Percentiles rank a stretch among this genome's conserved stretches.
These are phyloP conservation scores for Pherbina coryleti DNA, from an alignment of 2,888 invertebrate species.

Conservation along the genomic window DNA sequence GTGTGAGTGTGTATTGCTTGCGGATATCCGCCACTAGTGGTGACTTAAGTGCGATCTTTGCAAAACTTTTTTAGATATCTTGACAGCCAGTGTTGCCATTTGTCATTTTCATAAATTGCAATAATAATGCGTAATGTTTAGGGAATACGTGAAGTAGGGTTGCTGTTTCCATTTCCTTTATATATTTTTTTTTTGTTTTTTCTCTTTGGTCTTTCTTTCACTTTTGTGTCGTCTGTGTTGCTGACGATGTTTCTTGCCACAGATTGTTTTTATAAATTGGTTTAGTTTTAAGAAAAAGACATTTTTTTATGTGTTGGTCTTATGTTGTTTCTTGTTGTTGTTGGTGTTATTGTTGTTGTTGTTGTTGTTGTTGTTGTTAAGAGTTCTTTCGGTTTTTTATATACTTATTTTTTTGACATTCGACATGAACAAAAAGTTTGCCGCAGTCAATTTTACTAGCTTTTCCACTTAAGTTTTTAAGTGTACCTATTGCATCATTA, in stretches of 20 bases:
- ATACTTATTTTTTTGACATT: background rate
- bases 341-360: background rate
- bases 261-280: conserved; percentile 22
- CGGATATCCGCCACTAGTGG: conserved; percentile 35
- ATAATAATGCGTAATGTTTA: conserved; percentile 35
- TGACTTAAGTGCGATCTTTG: conserved; percentile 25
- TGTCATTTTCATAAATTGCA: conserved; percentile 38
- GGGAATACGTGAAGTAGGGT: conserved; percentile 16
- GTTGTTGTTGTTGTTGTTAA: background rate
- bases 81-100: conserved; percentile 35
- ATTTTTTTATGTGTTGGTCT: background rate
- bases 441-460: conserved; percentile 33
- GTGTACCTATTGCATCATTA: conserved; percentile 21
- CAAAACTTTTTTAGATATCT: conserved; percentile 24
- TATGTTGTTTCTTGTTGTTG: background rate
- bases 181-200: background rate
- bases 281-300: background rate
- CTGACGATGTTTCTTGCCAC: background rate
- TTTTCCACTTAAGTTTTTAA: conserved; percentile 37
- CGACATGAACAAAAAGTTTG: conserved; percentile 22
- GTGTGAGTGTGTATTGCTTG: conserved; percentile 35
- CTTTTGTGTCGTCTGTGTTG: background rate
- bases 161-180: conserved; percentile 11
- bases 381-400: background rate
- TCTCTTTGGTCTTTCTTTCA: conserved; percentile 3